Conservation (phyloP, 1,140 invertebrate genomes). For the Drosophila arawakana region DNA sequence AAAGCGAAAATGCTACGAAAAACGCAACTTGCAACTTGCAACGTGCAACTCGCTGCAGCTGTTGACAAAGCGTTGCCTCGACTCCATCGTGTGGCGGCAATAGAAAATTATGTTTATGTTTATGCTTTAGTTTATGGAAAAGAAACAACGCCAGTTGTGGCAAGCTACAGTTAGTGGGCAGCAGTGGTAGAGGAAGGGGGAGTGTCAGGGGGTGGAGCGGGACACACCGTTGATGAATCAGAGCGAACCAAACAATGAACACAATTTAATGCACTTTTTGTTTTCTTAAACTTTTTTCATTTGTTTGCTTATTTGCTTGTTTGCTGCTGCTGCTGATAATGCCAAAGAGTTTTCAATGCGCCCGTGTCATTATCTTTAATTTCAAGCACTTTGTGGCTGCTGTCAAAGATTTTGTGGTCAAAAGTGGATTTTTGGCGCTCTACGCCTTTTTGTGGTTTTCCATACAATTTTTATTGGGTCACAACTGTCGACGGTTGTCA, state of each 20-base stretch:
- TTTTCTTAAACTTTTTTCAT: background rate
- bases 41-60: conserved; percentile 37
- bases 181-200: background rate
- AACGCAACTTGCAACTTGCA: conserved; percentile 40
- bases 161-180: background rate
- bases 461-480: conserved; percentile 35
- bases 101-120: conserved; percentile 61
- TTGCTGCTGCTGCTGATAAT: conserved; percentile 24
- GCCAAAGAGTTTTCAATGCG: conserved; percentile 40
- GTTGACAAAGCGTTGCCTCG: conserved; percentile 48
- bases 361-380: conserved; percentile 41
- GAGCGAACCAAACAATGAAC: conserved; percentile 41
- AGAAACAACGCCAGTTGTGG: too few relatives aligned
- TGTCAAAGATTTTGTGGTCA: conserved; percentile 47
- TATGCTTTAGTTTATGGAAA: conserved; percentile 10
- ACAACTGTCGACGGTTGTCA: conserved; percentile 50
- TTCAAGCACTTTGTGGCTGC: conserved; percentile 44
- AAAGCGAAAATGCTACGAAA: conserved; percentile 55
- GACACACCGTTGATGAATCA: conserved; percentile 42
- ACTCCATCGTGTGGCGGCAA: conserved; percentile 32
- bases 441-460: conserved; percentile 14
- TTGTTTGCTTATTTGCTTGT: background rate
- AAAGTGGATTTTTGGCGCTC: conserved; percentile 28
- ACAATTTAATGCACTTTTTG: conserved; percentile 19
- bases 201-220: background rate